Evolutionary conservation across 2,113 vertebrate species (phyloP), one percentile per base, ranked within the genome.

Genomic region (Aepyceros melampus): DNA sequence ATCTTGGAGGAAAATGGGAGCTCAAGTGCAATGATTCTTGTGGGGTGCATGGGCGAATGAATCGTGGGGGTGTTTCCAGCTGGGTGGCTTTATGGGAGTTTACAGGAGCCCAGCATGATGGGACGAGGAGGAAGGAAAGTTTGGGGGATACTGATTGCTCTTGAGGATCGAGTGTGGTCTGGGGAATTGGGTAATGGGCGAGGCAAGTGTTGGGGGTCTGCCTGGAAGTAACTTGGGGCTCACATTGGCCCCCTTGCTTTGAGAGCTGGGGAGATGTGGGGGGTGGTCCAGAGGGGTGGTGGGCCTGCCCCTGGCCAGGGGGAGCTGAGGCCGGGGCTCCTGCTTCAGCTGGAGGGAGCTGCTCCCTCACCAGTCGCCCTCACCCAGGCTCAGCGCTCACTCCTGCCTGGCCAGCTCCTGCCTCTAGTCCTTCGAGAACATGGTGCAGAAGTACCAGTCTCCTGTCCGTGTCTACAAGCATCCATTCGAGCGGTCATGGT

Each of bases 391-490:
- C 90, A 2, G 55, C 53, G 60, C 89, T 83, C 82, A 36, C 33
- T 64, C 76, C 58, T 25, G 33, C 53, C 71, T n/a, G 31, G 87
- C 29, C 17, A 21, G 47, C 64, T 79, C 51, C 60, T 13, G 0
- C 94, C 94, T 8, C 90, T 97, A 95, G 96, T 87, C 87, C 90
- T 33, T 40, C 16, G 58, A 84, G 97, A 99, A 98, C 98, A 99
- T 99, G 99, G 99, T 99, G 98, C 99, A 99, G 98, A 99, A 99
- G 88, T 99, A 99, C 90, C 99, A 99, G 95, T 99, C 99, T 79
- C 99, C 99, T 25, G 99, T 99, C 60, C 98, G 99, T 58, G 98
- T 99, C 97, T 99, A 99, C 99, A 99, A 99, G 97, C 99, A 99
- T 55, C 99, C 99, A 0, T 99, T 99, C 8, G 99, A 99, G 95